phyloP scores from a whole-genome alignment of 1,140 invertebrate species.

The Orius insidiosus region DNA sequence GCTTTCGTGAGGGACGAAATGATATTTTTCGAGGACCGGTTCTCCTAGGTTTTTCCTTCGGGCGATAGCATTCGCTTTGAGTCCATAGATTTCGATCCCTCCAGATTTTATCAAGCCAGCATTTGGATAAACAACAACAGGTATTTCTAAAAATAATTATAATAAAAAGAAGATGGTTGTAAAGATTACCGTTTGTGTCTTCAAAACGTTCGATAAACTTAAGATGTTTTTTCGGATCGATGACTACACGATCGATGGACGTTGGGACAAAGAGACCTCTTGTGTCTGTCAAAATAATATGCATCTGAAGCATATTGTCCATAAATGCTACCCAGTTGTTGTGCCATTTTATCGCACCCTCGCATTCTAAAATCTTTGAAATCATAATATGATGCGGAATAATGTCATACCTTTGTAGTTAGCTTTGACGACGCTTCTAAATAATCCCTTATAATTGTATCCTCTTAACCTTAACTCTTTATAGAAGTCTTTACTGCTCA shows the following conservation, averaged over 20 bases:
- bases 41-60: constrained; percentile 40
- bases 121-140: constrained; percentile 20
- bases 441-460: constrained; percentile 73
- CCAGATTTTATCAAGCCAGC: constrained; percentile 38
- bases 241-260: constrained; percentile 56
- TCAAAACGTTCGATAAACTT: constrained; percentile 19
- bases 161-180: neutral
- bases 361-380: constrained; percentile 30
- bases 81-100: constrained; percentile 65
- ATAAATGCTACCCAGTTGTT: constrained; percentile 85
- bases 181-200: constrained; percentile 10
- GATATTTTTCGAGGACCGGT: constrained; percentile 53
- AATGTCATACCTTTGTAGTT: constrained; percentile 27
- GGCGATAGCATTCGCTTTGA: constrained; percentile 63
- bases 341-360: constrained; percentile 36
- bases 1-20: constrained; percentile 50
- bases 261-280: constrained; percentile 67
- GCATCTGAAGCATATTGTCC: constrained; percentile 82
- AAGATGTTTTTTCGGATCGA: constrained; percentile 50
- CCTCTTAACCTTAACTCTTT: constrained; percentile 80
- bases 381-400: neutral
- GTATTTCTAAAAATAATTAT: constrained; percentile 17
- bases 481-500: constrained; percentile 64
- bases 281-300: constrained; percentile 56
- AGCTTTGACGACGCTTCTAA: constrained; percentile 40